A percentile compares a stretch with the other conserved stretches of the same genome.
Conservation (phyloP, 2,797 vertebrate species). For the Chiloscyllium punctatum region DNA sequence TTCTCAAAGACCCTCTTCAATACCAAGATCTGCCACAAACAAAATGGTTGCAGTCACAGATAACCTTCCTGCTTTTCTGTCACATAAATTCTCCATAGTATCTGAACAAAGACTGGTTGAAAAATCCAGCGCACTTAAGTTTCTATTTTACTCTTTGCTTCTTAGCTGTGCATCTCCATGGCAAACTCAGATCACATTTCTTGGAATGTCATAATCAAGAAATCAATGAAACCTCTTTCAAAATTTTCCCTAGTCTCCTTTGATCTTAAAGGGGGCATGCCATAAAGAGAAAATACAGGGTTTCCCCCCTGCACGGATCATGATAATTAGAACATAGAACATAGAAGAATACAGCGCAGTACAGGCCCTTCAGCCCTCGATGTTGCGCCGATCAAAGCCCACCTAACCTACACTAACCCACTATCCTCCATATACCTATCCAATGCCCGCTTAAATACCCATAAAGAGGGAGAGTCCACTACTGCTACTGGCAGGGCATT, state of each 20-base stretch:
- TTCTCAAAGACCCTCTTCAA: background rate
- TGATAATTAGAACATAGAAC: no score
- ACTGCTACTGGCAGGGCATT: no score
- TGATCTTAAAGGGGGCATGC: background rate
- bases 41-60: background rate
- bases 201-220: background rate
- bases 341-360: no score
- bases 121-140: no score
- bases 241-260: background rate
- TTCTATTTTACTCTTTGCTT: no score
- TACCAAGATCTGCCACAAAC: background rate
- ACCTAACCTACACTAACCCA: no score
- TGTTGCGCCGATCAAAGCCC: no score
- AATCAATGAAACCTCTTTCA: background rate
- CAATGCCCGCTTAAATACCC: no score
- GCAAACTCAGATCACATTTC: background rate
- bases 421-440: no score
- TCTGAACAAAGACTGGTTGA: background rate
- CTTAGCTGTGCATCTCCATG: no score
- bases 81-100: background rate
- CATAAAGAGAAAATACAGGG: background rate
- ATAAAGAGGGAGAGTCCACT: no score
- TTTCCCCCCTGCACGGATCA: background rate
- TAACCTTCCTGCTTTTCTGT: background rate
- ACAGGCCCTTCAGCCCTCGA: no score